These are phyloP conservation scores for Palythoa caribaeorum DNA, from an alignment of 92 coral and sea anemone genomes.

Conservation along the genomic window DNA sequence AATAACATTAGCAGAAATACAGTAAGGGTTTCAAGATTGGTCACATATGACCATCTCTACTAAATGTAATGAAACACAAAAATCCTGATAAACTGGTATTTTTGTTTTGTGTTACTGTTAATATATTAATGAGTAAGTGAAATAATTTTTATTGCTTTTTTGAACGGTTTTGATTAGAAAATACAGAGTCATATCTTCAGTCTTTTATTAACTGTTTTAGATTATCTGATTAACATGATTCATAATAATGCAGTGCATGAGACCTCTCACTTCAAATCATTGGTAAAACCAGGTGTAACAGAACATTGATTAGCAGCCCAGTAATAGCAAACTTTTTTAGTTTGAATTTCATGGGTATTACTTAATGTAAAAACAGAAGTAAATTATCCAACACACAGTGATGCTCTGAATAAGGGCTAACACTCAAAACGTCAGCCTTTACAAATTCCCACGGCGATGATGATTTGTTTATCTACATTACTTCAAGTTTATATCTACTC, in stretches of 20 bases:
- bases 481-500: no score
- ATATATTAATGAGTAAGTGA: background rate
- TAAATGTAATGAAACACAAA: constrained; percentile 7
- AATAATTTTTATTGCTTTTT: background rate
- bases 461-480: no score
- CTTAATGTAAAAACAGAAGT: constrained; percentile 1
- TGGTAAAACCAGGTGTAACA: background rate
- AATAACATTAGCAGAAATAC: no score
- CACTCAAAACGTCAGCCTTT: no score
- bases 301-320: constrained; percentile 13
- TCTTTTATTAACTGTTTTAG: constrained; percentile 3
- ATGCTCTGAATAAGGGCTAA: no score
- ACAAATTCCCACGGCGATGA: no score
- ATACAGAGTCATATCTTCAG: constrained; percentile 7
- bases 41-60: constrained; percentile 21
- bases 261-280: background rate
- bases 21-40: no score
- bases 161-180: background rate
- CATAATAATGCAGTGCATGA: constrained; percentile 11
- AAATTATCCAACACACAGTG: no score
- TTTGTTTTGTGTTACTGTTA: constrained; percentile 2
- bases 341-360: constrained; percentile 9
- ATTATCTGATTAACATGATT: background rate
- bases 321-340: background rate
- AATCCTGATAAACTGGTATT: background rate